These are phyloP conservation scores for Osedax frankpressi DNA, from an alignment of 2,888 invertebrate species.

Conservation along the genomic window DNA sequence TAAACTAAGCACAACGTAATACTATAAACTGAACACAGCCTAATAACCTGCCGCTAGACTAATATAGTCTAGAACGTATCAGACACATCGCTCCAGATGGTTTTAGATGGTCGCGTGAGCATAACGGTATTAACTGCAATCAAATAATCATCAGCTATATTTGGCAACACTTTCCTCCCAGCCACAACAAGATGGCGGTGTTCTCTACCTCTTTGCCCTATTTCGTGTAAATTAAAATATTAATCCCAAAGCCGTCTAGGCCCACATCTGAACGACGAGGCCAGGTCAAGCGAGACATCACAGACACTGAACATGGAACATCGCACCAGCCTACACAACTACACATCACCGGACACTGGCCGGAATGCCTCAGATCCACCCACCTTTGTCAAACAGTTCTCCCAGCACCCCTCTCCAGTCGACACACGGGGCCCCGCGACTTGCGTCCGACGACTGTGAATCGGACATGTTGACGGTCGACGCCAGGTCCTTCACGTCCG, in stretches of 20 bases:
- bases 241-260: neutral
- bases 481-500: neutral
- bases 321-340: neutral
- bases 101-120: neutral
- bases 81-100: neutral
- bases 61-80: constrained; percentile 2
- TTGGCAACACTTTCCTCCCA: neutral
- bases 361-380: neutral
- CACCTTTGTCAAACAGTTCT: constrained; percentile 7
- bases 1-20: neutral
- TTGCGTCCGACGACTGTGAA: neutral
- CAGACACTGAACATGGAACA: neutral
- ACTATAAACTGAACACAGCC: neutral
- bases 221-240: neutral
- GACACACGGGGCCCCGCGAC: neutral
- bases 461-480: constrained; percentile 6
- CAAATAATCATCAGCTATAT: neutral
- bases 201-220: neutral
- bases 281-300: neutral
- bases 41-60: neutral
- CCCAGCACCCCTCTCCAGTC: constrained; percentile 5
- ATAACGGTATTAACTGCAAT: neutral
- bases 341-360: neutral
- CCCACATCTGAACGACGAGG: neutral
- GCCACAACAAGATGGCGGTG: neutral